Percentiles rank a stretch among this genome's conserved stretches.
phyloP scores from a whole-genome alignment of 2,113 vertebrate species.

The Eolophus roseicapilla region DNA sequence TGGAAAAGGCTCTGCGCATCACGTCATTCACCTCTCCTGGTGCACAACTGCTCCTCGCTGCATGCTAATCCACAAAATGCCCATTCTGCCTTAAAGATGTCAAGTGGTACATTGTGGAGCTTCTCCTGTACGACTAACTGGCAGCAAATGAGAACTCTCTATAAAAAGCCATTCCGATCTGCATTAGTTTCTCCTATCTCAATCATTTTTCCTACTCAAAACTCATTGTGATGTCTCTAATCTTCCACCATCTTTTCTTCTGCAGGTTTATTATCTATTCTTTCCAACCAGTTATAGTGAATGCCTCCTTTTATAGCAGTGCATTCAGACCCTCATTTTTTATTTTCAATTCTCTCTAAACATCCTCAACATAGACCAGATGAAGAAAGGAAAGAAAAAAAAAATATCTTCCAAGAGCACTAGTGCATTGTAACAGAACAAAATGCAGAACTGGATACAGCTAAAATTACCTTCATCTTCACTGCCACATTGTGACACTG shows the following conservation, averaged over 20 bases:
- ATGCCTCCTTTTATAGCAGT: background rate
- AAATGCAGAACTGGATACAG: background rate
- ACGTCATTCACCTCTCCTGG: background rate
- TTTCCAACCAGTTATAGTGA: background rate
- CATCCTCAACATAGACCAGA: background rate
- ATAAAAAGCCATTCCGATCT: background rate
- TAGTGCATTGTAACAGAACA: background rate
- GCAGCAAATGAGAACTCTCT: background rate
- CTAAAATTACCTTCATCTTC: background rate
- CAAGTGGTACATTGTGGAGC: background rate
- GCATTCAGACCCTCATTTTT: background rate
- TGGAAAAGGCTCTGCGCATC: background rate
- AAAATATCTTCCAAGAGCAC: background rate
- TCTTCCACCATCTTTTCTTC: background rate
- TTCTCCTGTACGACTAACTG: background rate
- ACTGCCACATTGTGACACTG: background rate
- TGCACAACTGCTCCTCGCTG: background rate
- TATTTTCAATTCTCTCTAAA: background rate
- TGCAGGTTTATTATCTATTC: background rate
- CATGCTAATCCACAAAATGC: background rate
- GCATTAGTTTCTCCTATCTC: background rate
- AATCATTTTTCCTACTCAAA: background rate
- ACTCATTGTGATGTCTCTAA: background rate
- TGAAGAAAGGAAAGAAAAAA: background rate
- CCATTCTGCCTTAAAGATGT: background rate